phyloP scores from a whole-genome alignment of 2,113 vertebrate species.

The Sorex fumeus region DNA sequence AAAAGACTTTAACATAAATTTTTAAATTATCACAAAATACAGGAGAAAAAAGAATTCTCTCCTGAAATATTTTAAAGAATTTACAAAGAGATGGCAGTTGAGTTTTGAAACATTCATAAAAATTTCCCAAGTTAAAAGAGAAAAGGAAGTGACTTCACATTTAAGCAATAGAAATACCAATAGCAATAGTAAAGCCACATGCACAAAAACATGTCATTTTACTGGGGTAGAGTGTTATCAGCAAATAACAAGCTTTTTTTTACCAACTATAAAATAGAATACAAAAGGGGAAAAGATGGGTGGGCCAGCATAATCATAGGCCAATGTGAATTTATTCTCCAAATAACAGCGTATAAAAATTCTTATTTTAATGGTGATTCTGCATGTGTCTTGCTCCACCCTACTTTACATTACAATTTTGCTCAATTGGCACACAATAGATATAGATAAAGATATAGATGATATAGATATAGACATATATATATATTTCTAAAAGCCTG shows the following conservation, averaged over 20 bases:
- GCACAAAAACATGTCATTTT: background rate
- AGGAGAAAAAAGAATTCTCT: background rate
- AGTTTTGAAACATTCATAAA: background rate
- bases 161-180: constrained; percentile 39
- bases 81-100: constrained; percentile 37
- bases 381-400: background rate
- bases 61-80: constrained; percentile 23
- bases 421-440: constrained; percentile 17
- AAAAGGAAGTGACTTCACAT: constrained; percentile 54
- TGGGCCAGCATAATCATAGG: background rate
- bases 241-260: background rate
- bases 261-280: background rate
- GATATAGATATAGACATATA: background rate
- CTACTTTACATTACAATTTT: background rate
- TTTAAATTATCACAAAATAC: background rate
- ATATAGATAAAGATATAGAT: background rate
- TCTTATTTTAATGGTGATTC: background rate
- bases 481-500: background rate
- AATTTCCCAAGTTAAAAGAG: background rate
- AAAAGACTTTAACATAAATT: constrained; percentile 23
- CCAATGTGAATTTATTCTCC: background rate
- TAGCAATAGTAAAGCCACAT: too few relatives aligned
- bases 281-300: background rate
- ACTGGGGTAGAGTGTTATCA: background rate
- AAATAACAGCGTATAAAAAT: background rate